Evolutionary conservation across 1,140 invertebrate species (phyloP).

Genomic region (Drosophila asahinai): DNA sequence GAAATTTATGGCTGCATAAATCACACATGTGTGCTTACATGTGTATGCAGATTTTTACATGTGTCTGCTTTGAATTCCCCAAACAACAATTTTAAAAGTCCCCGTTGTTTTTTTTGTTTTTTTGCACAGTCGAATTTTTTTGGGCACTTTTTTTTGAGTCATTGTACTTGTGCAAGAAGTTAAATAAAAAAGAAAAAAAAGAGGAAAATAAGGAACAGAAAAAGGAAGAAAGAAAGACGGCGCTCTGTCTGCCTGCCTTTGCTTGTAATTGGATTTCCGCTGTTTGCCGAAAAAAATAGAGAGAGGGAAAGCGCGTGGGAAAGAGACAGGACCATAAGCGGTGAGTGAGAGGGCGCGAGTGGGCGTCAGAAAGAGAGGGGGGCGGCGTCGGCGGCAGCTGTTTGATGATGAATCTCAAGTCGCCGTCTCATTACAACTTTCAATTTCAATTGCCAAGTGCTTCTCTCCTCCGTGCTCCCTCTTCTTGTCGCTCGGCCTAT

Average conservation of each 20-base stretch:
- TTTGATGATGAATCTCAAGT: constrained; percentile 74
- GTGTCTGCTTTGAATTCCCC: constrained; percentile 45
- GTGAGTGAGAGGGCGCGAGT: not conserved
- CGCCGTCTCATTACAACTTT: constrained; percentile 71
- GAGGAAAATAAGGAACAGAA: constrained; percentile 19
- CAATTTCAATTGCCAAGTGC: constrained; percentile 78
- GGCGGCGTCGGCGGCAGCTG: constrained; percentile 51
- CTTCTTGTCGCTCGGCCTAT: constrained; percentile 21
- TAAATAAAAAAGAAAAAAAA: constrained; percentile 15
- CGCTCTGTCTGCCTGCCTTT: constrained; percentile 62
- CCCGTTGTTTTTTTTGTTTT: not conserved
- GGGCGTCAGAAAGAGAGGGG: not conserved
- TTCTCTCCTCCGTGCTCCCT: constrained; percentile 9
- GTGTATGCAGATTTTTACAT: constrained; percentile 49
- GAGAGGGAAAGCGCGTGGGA: not conserved
- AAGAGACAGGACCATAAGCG: not conserved
- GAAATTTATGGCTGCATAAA: constrained; percentile 41
- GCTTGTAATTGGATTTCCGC: constrained; percentile 79
- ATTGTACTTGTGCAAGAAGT: constrained; percentile 37
- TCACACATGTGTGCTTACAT: constrained; percentile 41
- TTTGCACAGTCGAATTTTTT: constrained; percentile 21
- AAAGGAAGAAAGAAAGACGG: constrained; percentile 31
- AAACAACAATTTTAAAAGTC: constrained; percentile 35
- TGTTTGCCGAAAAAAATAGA: constrained; percentile 52
- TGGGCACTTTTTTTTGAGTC: constrained; percentile 16